Base-by-base conservation (phyloP, 2,113 vertebrate species). In the Vulpes vulpes region DNA sequence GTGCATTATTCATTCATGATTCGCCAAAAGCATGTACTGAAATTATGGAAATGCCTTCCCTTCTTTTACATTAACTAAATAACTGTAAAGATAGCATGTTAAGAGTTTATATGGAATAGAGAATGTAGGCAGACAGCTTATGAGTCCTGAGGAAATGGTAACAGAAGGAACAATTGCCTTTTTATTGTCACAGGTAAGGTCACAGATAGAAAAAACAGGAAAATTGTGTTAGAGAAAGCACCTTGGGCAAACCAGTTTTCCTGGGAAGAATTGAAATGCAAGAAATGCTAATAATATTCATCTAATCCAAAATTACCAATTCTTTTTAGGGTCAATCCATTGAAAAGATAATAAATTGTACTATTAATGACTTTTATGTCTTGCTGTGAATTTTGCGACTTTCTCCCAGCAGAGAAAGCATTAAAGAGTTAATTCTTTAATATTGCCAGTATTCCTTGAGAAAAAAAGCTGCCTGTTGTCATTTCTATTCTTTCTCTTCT, bases 121-220 rank as follows among this genome's bases (percentile, higher is more conserved):
- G n/a, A 78, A 64, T 53, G 19, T 80, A 49, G 30, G 49, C 8
- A 73, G 22, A 53, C 32, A 96, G 51, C 8, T 93, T 55, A 15
- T 19, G 95, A 71, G 4, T 93, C 35, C 8, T 69, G 51, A 93
- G 59, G 90, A 96, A 95, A 91, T 25, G 76, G 27, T 49, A 93
- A 86, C 87, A 25, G 4, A 60, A 69, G 87, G 17, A 87, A 95
- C 32, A 69, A 2, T 85, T 95, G 89, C 51, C 27, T 23, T 96
- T 62, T 82, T 64, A 76, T 86, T 90, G 79, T 95, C 8, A 19
- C 27, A 62, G 30, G 23, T 74, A 67, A 55, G 43, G 43, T 78
- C 27, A 60, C 51, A 73, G 51, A 32, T 15, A 27, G 35, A 82
- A 91, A 96, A 96, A 23, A 55, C 59, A 49, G 49, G 32, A 90